These are phyloP conservation scores for Lordiphosa stackelbergi DNA, from an alignment of 1,140 invertebrate species.

Conservation along the genomic window DNA sequence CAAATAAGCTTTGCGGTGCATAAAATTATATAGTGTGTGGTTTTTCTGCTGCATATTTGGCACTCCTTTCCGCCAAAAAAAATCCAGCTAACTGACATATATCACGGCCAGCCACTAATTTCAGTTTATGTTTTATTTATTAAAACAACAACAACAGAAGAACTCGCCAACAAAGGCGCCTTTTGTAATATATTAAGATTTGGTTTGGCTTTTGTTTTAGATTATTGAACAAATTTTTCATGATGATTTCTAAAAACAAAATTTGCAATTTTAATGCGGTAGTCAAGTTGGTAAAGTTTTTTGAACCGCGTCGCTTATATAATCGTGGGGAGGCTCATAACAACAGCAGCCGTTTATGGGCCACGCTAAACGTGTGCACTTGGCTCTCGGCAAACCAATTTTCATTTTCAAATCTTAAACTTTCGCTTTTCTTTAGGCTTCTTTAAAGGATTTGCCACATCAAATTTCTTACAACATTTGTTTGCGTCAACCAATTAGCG, in stretches of 20 bases:
- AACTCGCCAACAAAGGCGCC: too few species aligned
- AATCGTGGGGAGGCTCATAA: constrained; percentile 26
- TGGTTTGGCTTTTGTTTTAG: constrained; percentile 2
- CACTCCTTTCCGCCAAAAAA: too few species aligned
- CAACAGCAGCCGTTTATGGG: constrained; percentile 55
- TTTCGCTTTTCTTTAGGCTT: constrained; percentile 48
- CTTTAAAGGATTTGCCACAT: constrained; percentile 10
- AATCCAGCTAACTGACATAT: not conserved
- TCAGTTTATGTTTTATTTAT: not conserved
- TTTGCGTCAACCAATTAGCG: constrained; percentile 51
- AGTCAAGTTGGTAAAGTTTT: constrained; percentile 11
- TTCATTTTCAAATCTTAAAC: constrained; percentile 50
- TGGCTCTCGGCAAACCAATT: constrained; percentile 33
- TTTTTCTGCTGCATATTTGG: too few species aligned
- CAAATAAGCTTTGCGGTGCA: constrained; percentile 6
- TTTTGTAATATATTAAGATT: too few species aligned
- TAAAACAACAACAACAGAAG: too few species aligned
- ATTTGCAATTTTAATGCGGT: constrained; percentile 55
- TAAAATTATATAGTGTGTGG: too few species aligned
- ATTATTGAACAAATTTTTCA: not conserved
- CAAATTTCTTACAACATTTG: constrained; percentile 39
- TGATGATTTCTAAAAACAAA: constrained; percentile 12
- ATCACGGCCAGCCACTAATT: constrained; percentile 9
- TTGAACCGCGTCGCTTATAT: constrained; percentile 41
- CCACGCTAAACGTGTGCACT: constrained; percentile 46